phyloP scores from a whole-genome alignment of 2,797 vertebrate species.

The Syndactyla subalaris region DNA sequence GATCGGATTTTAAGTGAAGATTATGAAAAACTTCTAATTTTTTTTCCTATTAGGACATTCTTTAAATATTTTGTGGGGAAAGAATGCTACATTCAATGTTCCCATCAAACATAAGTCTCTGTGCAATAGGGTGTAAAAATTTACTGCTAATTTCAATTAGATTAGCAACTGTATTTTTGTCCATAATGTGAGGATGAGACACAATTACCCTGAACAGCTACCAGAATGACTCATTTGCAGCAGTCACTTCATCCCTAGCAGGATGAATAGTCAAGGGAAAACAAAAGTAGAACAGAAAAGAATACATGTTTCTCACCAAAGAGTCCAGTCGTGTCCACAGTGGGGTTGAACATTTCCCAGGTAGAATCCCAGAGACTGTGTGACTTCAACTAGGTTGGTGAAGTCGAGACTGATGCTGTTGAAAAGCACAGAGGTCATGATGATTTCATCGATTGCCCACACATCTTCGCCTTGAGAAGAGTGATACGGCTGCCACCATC shows the following conservation, averaged over 20 bases:
- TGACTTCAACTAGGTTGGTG: conserved; percentile 94
- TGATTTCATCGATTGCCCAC: conserved; percentile 98
- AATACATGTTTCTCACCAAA: conserved; percentile 83
- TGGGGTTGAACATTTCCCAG: conserved; percentile 97
- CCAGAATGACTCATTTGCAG: conserved; percentile 38
- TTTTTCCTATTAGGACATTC: conserved; percentile 29
- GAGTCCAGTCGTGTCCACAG: conserved; percentile 96
- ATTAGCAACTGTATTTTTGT: conserved; percentile 50
- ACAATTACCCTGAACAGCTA: conserved; percentile 27
- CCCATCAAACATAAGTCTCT: conserved; percentile 56
- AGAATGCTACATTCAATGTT: conserved; percentile 16
- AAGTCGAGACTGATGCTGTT: conserved; percentile 98
- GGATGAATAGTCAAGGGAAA: not conserved
- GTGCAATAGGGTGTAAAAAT: conserved; percentile 54
- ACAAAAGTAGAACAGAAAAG: not conserved
- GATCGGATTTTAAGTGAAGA: not conserved
- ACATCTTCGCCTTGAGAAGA: conserved; percentile 94
- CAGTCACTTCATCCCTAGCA: conserved; percentile 40
- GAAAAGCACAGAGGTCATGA: conserved; percentile 97
- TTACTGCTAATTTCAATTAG: conserved; percentile 66
- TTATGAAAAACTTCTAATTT: conserved; percentile 17
- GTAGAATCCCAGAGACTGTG: conserved; percentile 98
- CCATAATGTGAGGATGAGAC: conserved; percentile 25
- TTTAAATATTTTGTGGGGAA: conserved; percentile 50
- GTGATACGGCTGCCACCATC: conserved; percentile 99